Evolutionary conservation across 2,888 invertebrate genomes (phyloP), one percentile per base, ranked within the genome.

Genomic region (Agriotes lineatus): DNA sequence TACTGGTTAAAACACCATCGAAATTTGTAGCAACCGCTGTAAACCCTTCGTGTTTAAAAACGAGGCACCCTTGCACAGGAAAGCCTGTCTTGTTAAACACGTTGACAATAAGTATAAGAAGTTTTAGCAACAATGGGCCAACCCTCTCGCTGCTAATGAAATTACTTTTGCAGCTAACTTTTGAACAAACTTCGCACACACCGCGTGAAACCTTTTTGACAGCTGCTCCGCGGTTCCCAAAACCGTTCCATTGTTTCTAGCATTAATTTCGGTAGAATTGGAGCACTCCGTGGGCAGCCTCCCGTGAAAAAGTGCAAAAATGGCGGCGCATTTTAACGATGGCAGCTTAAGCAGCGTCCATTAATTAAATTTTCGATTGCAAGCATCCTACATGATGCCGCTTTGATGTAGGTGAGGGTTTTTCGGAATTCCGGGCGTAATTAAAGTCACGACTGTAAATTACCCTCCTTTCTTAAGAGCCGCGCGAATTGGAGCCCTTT

Each of bases 111-210:
- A 56, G 56, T 37, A 33, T 50, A 39, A 62, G 50, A 62, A 62
- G 35, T 45, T 62, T 62, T 42, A 37, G 33, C 7, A 52, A 62
- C 62, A 62, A 62, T 62, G 62, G 62, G 14, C 52, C 25, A 52
- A 52, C 37, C 52, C 62, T 19, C 62, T 52, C 22, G 52, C 37
- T 60, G 35, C 20, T 62, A 62, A 62, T 62, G 62, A 62, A 62
- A 62, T 62, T 52, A 62, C 52, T 60, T 60, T 60, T 60, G 12
- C 35, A 33, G 48, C 48, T 60, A 48, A 25, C 60, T 48, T 58
- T 60, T 60, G 33, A 30, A 44, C 48, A 60, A 50, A 25, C 60
- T 60, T 60, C 30, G 35, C 14, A 7, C n/a, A 42, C 35, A 60
- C 44, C 33, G 7, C 35, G 20, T 7, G n/a, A 45, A 50, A 35